Conservation (phyloP, 2,797 vertebrate species). For the Gymnocypris eckloni region DNA sequence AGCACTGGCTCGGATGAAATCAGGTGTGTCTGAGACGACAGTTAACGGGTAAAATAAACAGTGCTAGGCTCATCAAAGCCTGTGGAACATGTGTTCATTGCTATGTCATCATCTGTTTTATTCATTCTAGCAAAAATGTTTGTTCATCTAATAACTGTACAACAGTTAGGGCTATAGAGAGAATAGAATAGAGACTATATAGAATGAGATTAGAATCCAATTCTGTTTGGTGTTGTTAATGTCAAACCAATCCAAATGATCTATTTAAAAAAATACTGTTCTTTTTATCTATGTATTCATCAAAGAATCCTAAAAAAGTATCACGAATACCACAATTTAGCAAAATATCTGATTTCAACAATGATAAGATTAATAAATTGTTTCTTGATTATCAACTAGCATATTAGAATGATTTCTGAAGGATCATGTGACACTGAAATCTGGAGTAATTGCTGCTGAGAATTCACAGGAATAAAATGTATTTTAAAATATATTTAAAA, state of each 20-base stretch:
- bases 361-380: not conserved
- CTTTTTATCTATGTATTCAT: not conserved
- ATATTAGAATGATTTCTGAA: not conserved
- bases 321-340: not conserved
- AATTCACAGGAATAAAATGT: not conserved
- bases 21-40: conserved; percentile 76
- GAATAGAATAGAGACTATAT: not conserved
- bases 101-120: not conserved
- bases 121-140: not conserved
- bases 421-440: not conserved
- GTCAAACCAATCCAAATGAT: not conserved
- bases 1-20: conserved; percentile 94
- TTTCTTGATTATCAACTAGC: not conserved
- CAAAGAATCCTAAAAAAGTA: not conserved
- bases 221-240: not conserved
- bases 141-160: no score
- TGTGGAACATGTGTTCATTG: not conserved
- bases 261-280: not conserved
- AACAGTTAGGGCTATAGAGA: not conserved
- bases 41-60: not conserved
- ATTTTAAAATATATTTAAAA: not conserved
- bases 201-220: not conserved
- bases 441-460: not conserved
- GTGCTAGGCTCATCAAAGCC: not conserved
- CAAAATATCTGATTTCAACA: not conserved